Evolutionary conservation across 2,888 invertebrate genomes (phyloP).

Genomic region (Hyalella azteca): DNA sequence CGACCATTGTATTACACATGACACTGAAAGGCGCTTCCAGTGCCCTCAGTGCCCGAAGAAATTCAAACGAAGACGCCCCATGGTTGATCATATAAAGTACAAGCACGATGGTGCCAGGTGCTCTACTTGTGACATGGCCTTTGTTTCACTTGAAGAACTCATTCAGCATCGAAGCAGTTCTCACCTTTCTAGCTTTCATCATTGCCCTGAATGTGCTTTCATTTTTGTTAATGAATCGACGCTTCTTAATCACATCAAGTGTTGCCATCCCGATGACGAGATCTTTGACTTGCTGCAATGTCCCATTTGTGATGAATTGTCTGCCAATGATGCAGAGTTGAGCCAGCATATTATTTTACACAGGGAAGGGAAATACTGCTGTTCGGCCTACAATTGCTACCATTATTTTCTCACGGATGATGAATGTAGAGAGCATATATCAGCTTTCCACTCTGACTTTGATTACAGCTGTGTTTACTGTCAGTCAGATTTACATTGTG

Average conservation of each 20-base stretch:
- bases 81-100: constrained; percentile 46
- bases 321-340: constrained; percentile 47
- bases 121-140: constrained; percentile 41
- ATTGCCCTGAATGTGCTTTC: constrained; percentile 45
- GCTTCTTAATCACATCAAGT: constrained; percentile 43
- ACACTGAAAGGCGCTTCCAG: constrained; percentile 40
- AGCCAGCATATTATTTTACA: constrained; percentile 46
- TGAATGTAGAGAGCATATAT: background rate
- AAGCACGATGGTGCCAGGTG: constrained; percentile 26
- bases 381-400: constrained; percentile 27
- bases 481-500: background rate
- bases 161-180: constrained; percentile 43
- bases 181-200: constrained; percentile 3
- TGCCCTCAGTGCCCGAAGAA: constrained; percentile 52
- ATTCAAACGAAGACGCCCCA: constrained; percentile 50
- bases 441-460: background rate
- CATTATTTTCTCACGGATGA: background rate
- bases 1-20: constrained; percentile 54
- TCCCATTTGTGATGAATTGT: constrained; percentile 45
- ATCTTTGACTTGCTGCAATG: constrained; percentile 41
- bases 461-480: constrained; percentile 7
- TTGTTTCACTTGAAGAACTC: constrained; percentile 42
- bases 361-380: background rate
- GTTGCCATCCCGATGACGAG: constrained; percentile 43
- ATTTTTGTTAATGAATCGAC: constrained; percentile 45